These are phyloP conservation scores for Watsonalla binaria DNA, from an alignment of 2,888 invertebrate genomes.

Conservation along the genomic window DNA sequence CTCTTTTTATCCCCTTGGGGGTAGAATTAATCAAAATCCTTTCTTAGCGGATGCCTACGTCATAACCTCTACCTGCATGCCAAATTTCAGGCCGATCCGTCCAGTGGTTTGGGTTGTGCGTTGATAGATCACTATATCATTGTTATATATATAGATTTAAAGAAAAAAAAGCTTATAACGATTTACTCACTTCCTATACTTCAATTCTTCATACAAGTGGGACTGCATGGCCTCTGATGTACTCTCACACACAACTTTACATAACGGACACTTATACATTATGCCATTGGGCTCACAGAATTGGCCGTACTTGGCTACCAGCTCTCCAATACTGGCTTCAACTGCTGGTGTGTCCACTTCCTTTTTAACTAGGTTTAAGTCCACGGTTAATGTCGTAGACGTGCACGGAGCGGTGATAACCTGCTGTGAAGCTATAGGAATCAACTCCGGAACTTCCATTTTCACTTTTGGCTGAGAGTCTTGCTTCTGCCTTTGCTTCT, in stretches of 20 bases:
- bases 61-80: no score
- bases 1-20: no score
- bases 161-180: background rate
- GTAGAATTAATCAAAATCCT: no score
- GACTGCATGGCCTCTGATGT: conserved; percentile 79
- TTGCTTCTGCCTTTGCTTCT: conserved; percentile 44
- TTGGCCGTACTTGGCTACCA: conserved; percentile 48
- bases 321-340: conserved; percentile 37
- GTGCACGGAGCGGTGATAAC: conserved; percentile 12
- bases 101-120: no score
- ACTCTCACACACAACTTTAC: conserved; percentile 77
- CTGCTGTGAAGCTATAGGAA: conserved; percentile 4
- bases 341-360: conserved; percentile 30
- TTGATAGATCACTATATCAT: no score
- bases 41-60: no score
- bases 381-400: conserved; percentile 16
- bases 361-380: conserved; percentile 58
- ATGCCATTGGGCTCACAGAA: conserved; percentile 74
- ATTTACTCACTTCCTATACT: conserved; percentile 80
- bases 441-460: conserved; percentile 28
- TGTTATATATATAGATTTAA: no score
- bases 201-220: conserved; percentile 83
- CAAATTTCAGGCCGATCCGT: no score
- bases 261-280: conserved; percentile 80
- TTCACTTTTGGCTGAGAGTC: conserved; percentile 35